Conservation (phyloP, 2,888 invertebrate genomes). For the Automeris io region DNA sequence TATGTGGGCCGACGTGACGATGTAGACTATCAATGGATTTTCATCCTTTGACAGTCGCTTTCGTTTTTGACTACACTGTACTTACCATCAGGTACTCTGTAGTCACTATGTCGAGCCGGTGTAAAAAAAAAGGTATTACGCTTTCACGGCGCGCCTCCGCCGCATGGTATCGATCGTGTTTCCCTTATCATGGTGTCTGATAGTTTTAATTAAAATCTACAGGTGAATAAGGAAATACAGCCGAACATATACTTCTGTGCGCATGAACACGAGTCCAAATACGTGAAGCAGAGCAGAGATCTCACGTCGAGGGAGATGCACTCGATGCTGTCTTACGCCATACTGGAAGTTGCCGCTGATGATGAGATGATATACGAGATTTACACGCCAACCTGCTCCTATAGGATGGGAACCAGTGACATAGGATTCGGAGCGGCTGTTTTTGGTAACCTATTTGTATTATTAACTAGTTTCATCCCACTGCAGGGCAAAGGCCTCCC, state of each 20-base stretch:
- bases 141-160: too few relatives aligned
- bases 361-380: constrained; percentile 81
- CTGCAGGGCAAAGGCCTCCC: too few relatives aligned
- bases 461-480: too few relatives aligned
- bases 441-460: constrained; percentile 85
- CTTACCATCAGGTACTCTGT: too few relatives aligned
- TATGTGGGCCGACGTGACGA: too few relatives aligned
- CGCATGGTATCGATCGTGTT: too few relatives aligned
- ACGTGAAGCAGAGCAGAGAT: constrained; percentile 50
- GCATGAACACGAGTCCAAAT: constrained; percentile 83
- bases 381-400: constrained; percentile 95
- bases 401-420: constrained; percentile 93
- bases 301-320: constrained; percentile 28
- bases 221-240: constrained; percentile 79
- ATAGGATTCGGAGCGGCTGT: constrained; percentile 93
- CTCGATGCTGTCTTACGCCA: constrained; percentile 26
- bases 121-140: too few relatives aligned
- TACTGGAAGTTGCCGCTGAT: constrained; percentile 33
- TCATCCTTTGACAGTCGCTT: too few relatives aligned
- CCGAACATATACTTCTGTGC: constrained; percentile 76
- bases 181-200: too few relatives aligned
- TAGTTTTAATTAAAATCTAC: constrained; percentile 37
- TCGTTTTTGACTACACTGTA: too few relatives aligned
- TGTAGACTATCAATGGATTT: too few relatives aligned
- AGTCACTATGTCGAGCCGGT: too few relatives aligned